A percentile compares a stretch with the other conserved stretches of the same genome.
phyloP scores from a whole-genome alignment of 2,888 invertebrate genomes.

The Phaedon cochleariae region DNA sequence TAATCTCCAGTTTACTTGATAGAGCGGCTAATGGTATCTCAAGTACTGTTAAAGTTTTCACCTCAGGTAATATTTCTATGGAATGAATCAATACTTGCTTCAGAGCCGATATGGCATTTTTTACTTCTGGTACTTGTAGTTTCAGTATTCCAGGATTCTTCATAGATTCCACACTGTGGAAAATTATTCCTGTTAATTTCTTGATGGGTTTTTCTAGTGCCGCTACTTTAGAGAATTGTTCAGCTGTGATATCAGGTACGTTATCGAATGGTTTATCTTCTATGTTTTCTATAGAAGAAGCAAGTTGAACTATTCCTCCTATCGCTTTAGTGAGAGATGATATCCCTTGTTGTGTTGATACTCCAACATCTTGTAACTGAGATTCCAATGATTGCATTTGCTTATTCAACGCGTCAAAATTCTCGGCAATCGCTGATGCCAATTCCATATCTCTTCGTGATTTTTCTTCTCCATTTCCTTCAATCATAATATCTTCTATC shows the following conservation, averaged over 20 bases:
- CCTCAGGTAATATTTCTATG: neutral
- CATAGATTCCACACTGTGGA: constrained; percentile 25
- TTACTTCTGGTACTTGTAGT: constrained; percentile 34
- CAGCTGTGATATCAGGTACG: constrained; percentile 1
- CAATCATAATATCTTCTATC: constrained; percentile 1
- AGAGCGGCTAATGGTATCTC: constrained; percentile 22
- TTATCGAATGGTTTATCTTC: constrained; percentile 3
- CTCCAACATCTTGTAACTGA: neutral
- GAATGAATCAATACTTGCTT: constrained; percentile 30
- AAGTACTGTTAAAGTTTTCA: constrained; percentile 10
- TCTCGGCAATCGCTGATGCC: constrained; percentile 24
- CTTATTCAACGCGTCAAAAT: neutral
- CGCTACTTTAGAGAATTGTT: neutral
- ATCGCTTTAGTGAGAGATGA: constrained; percentile 32
- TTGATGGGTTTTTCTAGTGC: neutral
- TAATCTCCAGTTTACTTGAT: constrained; percentile 23
- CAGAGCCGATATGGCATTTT: constrained; percentile 32
- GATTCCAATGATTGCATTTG: neutral
- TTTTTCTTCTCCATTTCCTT: neutral
- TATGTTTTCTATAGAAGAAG: constrained; percentile 26
- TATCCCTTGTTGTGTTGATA: constrained; percentile 27
- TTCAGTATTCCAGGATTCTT: constrained; percentile 33
- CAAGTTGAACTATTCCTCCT: constrained; percentile 26
- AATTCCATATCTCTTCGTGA: constrained; percentile 23
- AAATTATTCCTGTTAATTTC: constrained; percentile 12